Evolutionary conservation across 2,888 invertebrate genomes (phyloP).

Genomic region (Sinohyriopsis cumingii): DNA sequence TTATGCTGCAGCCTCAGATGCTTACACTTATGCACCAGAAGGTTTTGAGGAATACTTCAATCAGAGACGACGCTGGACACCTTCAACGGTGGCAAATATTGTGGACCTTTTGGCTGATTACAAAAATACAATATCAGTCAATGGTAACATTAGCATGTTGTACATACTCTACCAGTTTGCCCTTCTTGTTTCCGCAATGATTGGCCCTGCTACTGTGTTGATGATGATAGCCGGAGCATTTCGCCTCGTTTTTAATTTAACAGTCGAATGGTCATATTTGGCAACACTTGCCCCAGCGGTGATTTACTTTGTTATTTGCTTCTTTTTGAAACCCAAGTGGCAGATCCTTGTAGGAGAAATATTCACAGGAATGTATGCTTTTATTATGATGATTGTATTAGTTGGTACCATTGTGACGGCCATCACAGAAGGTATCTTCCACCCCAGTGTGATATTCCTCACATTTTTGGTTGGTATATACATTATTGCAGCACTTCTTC

Average conservation of each 20-base stretch:
- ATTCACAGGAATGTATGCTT: slow-evolving; percentile 60
- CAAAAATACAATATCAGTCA: slow-evolving; percentile 93
- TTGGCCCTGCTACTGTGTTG: slow-evolving; percentile 76
- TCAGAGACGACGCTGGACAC: slow-evolving; percentile 64
- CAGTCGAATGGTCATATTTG: slow-evolving; percentile 54
- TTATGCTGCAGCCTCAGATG: slow-evolving; percentile 63
- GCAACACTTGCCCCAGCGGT: slow-evolving; percentile 55
- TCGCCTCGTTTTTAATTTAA: slow-evolving; percentile 54
- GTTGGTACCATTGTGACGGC: slow-evolving; percentile 60
- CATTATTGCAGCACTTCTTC: slow-evolving; percentile 55
- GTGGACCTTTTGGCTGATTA: slow-evolving; percentile 78
- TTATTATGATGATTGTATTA: slow-evolving; percentile 67
- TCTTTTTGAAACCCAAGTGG: slow-evolving; percentile 47
- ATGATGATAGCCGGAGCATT: slow-evolving; percentile 69
- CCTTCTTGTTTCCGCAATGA: slow-evolving; percentile 94
- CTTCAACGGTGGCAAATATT: slow-evolving; percentile 64
- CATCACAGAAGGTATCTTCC: slow-evolving; percentile 50
- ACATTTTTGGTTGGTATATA: slow-evolving; percentile 56
- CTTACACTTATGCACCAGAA: slow-evolving; percentile 63
- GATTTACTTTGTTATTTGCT: slow-evolving; percentile 58
- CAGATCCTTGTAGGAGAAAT: slow-evolving; percentile 62
- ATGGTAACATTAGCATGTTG: slow-evolving; percentile 89
- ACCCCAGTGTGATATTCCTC: slow-evolving; percentile 66
- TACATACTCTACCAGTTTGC: slow-evolving; percentile 70
- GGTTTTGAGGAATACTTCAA: slow-evolving; percentile 65